Evolutionary conservation across 2,888 invertebrate species (phyloP).

Genomic region (Xylota sylvarum): DNA sequence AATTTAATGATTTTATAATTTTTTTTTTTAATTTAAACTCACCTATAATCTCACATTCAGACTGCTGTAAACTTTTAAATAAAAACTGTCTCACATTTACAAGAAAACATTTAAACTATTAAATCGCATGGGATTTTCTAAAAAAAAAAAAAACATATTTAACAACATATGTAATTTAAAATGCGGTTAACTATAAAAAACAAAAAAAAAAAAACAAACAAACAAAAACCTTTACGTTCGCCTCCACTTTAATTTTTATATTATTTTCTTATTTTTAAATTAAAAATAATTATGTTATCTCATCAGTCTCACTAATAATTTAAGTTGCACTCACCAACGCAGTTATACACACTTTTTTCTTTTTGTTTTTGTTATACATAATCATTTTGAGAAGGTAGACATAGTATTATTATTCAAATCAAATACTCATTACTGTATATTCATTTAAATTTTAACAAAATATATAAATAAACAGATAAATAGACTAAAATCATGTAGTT

Average conservation of each 20-base stretch:
- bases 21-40: constrained; percentile 23
- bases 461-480: constrained; percentile 3
- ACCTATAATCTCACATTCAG: constrained; percentile 45
- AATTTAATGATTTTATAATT: constrained; percentile 22
- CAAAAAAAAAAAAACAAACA: constrained; percentile 1
- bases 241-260: constrained; percentile 66
- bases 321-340: constrained; percentile 46
- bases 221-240: constrained; percentile 61
- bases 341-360: background rate
- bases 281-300: constrained; percentile 50
- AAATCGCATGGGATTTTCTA: constrained; percentile 40
- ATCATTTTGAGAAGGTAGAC: constrained; percentile 44
- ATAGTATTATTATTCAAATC: constrained; percentile 63
- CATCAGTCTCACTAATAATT: constrained; percentile 66
- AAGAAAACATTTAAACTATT: constrained; percentile 17
- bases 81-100: constrained; percentile 24
- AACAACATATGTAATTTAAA: constrained; percentile 18
- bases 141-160: too few relatives aligned
- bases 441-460: constrained; percentile 8
- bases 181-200: constrained; percentile 25
- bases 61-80: constrained; percentile 25
- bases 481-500: constrained; percentile 21
- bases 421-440: constrained; percentile 70
- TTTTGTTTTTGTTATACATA: constrained; percentile 3
- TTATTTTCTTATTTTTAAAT: constrained; percentile 44